phyloP scores from a whole-genome alignment of 2,797 vertebrate genomes.

The Eleutherodactylus coqui region DNA sequence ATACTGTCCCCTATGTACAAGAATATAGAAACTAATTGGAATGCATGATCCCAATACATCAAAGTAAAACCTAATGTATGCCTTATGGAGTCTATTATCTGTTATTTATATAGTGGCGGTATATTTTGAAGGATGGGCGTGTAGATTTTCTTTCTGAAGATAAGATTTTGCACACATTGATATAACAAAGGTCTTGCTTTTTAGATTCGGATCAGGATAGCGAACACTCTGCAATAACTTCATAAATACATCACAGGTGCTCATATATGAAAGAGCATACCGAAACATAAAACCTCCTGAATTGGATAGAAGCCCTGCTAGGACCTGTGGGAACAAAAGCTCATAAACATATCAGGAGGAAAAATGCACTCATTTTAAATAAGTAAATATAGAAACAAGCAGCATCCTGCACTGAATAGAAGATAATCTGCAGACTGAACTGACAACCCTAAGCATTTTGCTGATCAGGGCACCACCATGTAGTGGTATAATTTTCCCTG shows the following conservation, averaged over 20 bases:
- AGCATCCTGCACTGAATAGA: not conserved
- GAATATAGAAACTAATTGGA: no score
- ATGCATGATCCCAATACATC: not conserved
- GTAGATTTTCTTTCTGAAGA: not conserved
- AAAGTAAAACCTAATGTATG: not conserved
- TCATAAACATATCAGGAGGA: slow-evolving; percentile 7
- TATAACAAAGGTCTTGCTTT: not conserved
- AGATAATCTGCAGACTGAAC: not conserved
- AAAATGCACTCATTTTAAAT: not conserved
- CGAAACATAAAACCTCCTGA: not conserved
- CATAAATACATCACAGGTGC: slow-evolving; percentile 10
- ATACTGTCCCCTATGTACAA: not conserved
- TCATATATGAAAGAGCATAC: slow-evolving; percentile 12
- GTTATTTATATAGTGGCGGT: not conserved
- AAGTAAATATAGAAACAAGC: not conserved
- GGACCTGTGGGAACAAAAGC: not conserved
- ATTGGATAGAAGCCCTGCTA: not conserved
- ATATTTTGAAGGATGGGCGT: not conserved
- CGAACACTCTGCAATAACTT: not conserved
- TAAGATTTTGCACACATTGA: not conserved
- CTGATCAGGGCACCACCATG: not conserved
- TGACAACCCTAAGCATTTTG: not conserved
- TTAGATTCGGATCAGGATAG: not conserved
- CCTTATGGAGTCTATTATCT: not conserved
- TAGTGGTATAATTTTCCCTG: not conserved